Base-by-base conservation (phyloP, 2,888 invertebrate species). In the Lamellibrachia columna region DNA sequence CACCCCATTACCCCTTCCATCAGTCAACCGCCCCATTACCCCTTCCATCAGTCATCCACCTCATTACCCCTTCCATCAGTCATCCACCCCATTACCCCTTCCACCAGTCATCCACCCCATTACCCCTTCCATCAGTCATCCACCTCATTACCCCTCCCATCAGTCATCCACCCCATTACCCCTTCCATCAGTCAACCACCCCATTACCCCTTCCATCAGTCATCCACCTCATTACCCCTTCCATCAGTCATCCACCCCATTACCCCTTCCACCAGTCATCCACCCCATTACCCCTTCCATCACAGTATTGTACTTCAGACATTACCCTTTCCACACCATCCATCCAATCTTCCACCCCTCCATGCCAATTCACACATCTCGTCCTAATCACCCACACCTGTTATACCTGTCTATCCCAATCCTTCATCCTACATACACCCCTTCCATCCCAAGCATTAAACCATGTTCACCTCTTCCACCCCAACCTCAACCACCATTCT, bases 401-500 rank as follows among this genome's bases (percentile, higher is more conserved):
- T n/a, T n/a, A 90, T n/a, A 90, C 15, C 22, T 15, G 15, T 90
- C 15, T n/a, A 90, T 90, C 90, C 90, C 90, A 22, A 22, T n/a
- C 15, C 90, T n/a, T 22, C n/a, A 15, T 22, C 90, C n/a, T 9
- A 11, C 90, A 15, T n/a, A 15, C 9, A 28, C 22, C n/a, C 7
- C 8, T 8, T 53, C 15, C 8, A 11, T 15, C 28, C 15, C 90
- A 60, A 94, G 97, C 97, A 94, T 95, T 95, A 91, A 94, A 94
- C 3, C 98, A 97, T 90, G 95, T 95, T 93, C 95, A 95, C 7
- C 95, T 94, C 11, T 95, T 95, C 93, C 95, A 95, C 11, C 95
- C 95, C 90, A 98, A 97, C 52, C 97, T 97, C 93, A 97, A 98
- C 3, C 97, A 97, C 0, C 99, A 99, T 95, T 97, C 52, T 11